These are phyloP conservation scores for Australoheros facetus DNA, from an alignment of 2,797 vertebrate species.

Conservation along the genomic window DNA sequence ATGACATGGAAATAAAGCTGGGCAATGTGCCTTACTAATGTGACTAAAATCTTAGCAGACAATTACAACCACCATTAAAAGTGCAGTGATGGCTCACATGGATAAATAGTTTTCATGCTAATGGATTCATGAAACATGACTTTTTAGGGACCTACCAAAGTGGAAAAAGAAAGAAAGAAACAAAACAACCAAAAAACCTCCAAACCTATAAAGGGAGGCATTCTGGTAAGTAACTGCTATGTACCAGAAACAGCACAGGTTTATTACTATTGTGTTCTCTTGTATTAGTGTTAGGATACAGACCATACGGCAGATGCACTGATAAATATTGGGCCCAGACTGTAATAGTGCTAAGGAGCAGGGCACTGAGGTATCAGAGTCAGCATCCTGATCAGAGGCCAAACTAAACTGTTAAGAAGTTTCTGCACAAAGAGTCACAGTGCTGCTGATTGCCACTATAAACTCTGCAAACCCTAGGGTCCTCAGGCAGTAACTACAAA, in stretches of 20 bases:
- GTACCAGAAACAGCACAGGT: neutral
- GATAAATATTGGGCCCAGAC: slow-evolving; percentile 6
- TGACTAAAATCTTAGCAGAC: slow-evolving; percentile 37
- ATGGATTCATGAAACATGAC: slow-evolving; percentile 10
- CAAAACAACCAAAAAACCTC: too few relatives aligned
- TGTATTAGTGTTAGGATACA: neutral
- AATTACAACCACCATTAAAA: slow-evolving; percentile 31
- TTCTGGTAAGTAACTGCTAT: neutral
- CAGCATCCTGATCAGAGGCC: slow-evolving; percentile 63
- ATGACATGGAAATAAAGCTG: slow-evolving; percentile 40
- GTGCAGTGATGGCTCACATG: slow-evolving; percentile 9
- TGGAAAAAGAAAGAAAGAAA: neutral
- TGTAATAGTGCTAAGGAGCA: slow-evolving; percentile 20
- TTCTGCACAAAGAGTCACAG: slow-evolving; percentile 65
- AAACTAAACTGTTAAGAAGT: slow-evolving; percentile 70
- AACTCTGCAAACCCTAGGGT: slow-evolving; percentile 70
- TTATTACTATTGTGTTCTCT: neutral
- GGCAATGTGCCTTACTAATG: slow-evolving; percentile 34
- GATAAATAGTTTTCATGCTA: slow-evolving; percentile 21
- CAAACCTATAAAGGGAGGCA: neutral
- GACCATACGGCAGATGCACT: neutral
- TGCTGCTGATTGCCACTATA: slow-evolving; percentile 76
- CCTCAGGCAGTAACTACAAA: slow-evolving; percentile 78
- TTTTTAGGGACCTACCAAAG: neutral
- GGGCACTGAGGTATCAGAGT: slow-evolving; percentile 39